Base-by-base conservation (phyloP, 2,888 invertebrate species). In the Athalia circularis region DNA sequence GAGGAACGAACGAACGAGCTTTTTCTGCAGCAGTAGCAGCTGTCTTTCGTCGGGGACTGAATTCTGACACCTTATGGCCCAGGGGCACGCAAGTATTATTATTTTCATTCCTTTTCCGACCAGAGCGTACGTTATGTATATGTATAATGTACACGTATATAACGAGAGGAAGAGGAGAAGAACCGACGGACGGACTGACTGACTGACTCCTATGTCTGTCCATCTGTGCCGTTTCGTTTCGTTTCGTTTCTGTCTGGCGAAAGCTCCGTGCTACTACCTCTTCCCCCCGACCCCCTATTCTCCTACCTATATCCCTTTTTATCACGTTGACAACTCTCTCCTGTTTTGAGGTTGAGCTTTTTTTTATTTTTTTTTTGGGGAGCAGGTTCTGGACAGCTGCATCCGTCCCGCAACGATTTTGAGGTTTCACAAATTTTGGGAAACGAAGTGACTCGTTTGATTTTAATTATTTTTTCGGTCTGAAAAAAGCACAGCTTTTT, bases 71-170 rank as follows among this genome's bases (percentile, higher is more conserved):
- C 85, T 29, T 86, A 86, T 86, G 86, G 87, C 89, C 88, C 84
- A 81, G 82, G 89, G 89, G 87, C 86, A 86, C 84, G 81, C 83
- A 85, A 85, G 83, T 88, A 88, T 89, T 89, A 89, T 89, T 89
- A 89, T 89, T 89, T 88, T 88, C 89, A 89, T 88, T 89, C 86
- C 89, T 89, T 88, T 85, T 82, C 79, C 79, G 62, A 74, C 74
- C 77, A 80, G 72, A 80, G 8, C 64, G 15, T 29, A 50, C 68
- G 29, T 29, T 29, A 29, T 29, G 29, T 29, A 29, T 29, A 29
- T 29, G 29, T 29, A 29, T 29, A 29, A 29, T 29, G 29, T 29
- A 29, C 29, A 29, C 29, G 29, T 29, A 29, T 29, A 29, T 29
- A 29, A 29, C 29, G 29, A 29, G 29, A 29, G 29, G 29, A 29